These are phyloP conservation scores for Falco novaeseelandiae DNA, from an alignment of 2,797 vertebrate genomes.

Conservation along the genomic window DNA sequence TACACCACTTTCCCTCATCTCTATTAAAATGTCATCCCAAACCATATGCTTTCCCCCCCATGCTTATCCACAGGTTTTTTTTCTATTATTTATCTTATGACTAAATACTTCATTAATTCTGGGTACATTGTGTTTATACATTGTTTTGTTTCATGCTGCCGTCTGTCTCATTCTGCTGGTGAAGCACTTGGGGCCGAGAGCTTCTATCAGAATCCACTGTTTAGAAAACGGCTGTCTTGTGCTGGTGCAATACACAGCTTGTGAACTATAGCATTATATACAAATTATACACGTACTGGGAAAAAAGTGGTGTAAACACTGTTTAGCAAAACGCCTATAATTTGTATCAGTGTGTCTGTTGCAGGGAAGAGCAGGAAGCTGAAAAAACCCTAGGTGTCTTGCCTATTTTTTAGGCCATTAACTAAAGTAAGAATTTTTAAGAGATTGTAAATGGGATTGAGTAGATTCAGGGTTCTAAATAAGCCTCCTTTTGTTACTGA, in stretches of 20 bases:
- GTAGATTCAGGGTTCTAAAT: not conserved
- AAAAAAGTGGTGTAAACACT: not conserved
- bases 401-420: not conserved
- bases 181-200: not conserved
- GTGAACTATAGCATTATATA: not conserved
- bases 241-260: not conserved
- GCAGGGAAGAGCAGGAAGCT: not conserved
- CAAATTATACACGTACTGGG: not conserved
- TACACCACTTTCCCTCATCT: not conserved
- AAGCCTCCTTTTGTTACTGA: not conserved
- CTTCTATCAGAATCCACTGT: not conserved
- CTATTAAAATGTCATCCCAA: conserved; percentile 19
- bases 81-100: not conserved
- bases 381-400: not conserved
- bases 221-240: not conserved
- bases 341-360: fast-evolving
- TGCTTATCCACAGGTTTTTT: not conserved
- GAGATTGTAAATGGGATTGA: not conserved
- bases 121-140: conserved; percentile 9
- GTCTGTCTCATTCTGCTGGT: not conserved
- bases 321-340: not conserved
- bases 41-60: not conserved
- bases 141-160: not conserved
- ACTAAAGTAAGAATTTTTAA: not conserved
- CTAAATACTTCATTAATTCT: conserved; percentile 41